Evolutionary conservation across 92 coral and sea anemone genomes (phyloP).

Genomic region (Epizoanthus illoricatus): DNA sequence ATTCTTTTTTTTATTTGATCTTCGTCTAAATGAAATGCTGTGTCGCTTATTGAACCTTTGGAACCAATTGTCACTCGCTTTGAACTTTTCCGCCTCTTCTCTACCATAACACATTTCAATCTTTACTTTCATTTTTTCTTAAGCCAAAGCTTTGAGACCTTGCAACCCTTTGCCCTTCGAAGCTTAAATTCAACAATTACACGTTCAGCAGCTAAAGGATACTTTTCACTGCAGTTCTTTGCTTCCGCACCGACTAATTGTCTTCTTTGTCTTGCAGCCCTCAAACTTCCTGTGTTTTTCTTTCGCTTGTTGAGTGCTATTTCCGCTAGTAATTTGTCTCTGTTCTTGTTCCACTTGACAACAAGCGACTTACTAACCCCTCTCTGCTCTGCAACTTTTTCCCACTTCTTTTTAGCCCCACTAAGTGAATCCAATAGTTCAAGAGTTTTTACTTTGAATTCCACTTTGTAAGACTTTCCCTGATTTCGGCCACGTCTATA

Average conservation of each 20-base stretch:
- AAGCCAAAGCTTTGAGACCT: too few relatives aligned
- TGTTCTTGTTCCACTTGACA: constrained; percentile 58
- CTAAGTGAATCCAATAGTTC: constrained; percentile 47
- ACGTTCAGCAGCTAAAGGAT: constrained; percentile 58
- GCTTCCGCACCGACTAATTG: constrained; percentile 16
- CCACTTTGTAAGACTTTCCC: constrained; percentile 60
- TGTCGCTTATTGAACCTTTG: too few relatives aligned
- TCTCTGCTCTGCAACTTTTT: constrained; percentile 49
- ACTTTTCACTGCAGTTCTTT: constrained; percentile 36
- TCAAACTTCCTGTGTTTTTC: constrained; percentile 45
- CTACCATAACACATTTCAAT: too few relatives aligned
- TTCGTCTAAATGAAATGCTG: too few relatives aligned
- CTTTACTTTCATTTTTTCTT: background rate
- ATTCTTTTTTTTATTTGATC: too few relatives aligned
- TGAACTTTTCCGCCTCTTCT: too few relatives aligned
- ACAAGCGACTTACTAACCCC: constrained; percentile 58
- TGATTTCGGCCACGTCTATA: background rate
- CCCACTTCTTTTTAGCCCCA: constrained; percentile 38
- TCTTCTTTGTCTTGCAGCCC: constrained; percentile 53
- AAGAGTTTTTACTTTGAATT: constrained; percentile 56
- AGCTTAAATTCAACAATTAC: constrained; percentile 61
- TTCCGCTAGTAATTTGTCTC: constrained; percentile 28
- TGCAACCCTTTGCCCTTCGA: constrained; percentile 27
- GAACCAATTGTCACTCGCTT: too few relatives aligned
- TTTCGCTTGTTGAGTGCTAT: constrained; percentile 49